A percentile compares a stretch with the other conserved stretches of the same genome.
These are phyloP conservation scores for Podarcis lilfordi DNA, from an alignment of 2,797 vertebrate genomes.

Conservation along the genomic window DNA sequence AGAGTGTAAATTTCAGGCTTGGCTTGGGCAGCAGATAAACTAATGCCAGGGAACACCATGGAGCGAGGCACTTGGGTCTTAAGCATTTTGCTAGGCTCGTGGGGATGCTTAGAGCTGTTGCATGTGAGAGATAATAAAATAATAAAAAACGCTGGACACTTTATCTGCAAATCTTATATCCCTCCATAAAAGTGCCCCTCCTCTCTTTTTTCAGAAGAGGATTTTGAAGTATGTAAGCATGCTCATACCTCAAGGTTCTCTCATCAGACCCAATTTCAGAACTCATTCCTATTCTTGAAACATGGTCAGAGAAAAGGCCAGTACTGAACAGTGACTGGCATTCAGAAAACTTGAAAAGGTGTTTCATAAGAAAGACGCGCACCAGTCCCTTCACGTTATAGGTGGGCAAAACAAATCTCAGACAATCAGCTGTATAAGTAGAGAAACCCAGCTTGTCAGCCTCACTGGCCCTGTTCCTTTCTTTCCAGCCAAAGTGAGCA, in stretches of 20 bases:
- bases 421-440: not conserved
- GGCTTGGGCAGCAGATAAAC: slow-evolving; percentile 49
- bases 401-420: not conserved
- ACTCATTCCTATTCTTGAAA: not conserved
- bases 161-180: slow-evolving; percentile 3
- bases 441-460: not conserved
- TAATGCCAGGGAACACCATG: not conserved
- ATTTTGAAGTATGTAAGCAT: slow-evolving; percentile 15
- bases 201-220: not conserved
- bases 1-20: slow-evolving; percentile 69
- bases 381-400: not conserved
- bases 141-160: not conserved
- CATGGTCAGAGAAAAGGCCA: not conserved
- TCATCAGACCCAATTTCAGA: not conserved
- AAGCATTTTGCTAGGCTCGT: slow-evolving; percentile 12
- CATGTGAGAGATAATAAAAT: slow-evolving; percentile 19
- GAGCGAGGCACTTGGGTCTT: slow-evolving; percentile 14
- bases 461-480: too few relatives aligned
- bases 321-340: not conserved
- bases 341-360: not conserved
- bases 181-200: not conserved
- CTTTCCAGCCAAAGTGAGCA: not conserved
- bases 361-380: not conserved
- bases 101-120: not conserved
- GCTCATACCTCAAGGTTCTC: not conserved